Evolutionary conservation across 2,113 vertebrate species (phyloP).

Genomic region (Athene cunicularia): DNA sequence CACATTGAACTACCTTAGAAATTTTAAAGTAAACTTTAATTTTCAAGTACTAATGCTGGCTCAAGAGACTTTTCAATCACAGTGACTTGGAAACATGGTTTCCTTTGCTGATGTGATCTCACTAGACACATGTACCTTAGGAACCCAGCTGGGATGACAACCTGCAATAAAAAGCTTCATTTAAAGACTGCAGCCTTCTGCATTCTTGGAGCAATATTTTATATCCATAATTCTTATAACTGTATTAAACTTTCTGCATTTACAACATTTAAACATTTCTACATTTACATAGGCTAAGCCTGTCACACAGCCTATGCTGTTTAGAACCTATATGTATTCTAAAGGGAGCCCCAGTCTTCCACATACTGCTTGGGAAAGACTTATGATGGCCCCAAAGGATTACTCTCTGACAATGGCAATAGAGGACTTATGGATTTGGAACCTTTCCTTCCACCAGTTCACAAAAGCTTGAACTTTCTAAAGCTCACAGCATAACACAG

Average conservation of each 20-base stretch:
- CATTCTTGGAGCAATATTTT: not conserved
- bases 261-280: too few species aligned
- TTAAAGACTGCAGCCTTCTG: not conserved
- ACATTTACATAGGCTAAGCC: not conserved
- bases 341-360: not conserved
- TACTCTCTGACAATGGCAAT: not conserved
- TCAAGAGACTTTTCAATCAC: not conserved
- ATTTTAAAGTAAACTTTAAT: not conserved
- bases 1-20: not conserved
- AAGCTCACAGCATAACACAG: not conserved
- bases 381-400: not conserved
- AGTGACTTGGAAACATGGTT: not conserved
- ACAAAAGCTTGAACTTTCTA: not conserved
- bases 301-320: not conserved
- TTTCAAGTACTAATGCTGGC: not conserved
- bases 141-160: not conserved
- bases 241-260: not conserved
- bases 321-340: not conserved
- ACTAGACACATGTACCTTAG: not conserved
- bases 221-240: not conserved
- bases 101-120: not conserved
- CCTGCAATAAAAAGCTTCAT: not conserved
- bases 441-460: not conserved
- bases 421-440: not conserved
- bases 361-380: not conserved